A percentile compares a stretch with the other conserved stretches of the same genome.
These are phyloP conservation scores for Sebastes variabilis DNA, from an alignment of 2,797 vertebrate species.

Conservation along the genomic window DNA sequence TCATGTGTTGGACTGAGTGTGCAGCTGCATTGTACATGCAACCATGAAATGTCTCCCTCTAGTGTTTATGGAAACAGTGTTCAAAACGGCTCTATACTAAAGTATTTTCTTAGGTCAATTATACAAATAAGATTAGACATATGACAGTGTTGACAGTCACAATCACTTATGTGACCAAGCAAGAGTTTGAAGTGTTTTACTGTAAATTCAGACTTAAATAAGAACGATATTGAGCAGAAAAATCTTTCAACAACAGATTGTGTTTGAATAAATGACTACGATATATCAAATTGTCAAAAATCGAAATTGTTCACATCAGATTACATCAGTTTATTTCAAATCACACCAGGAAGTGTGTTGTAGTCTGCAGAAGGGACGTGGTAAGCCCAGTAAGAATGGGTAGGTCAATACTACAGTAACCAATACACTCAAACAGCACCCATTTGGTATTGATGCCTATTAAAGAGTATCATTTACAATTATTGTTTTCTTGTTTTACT, in stretches of 20 bases:
- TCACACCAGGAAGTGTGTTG: neutral
- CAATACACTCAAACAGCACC: neutral
- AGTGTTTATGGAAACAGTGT: slow-evolving; percentile 52
- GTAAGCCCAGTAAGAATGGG: neutral
- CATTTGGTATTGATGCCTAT: neutral
- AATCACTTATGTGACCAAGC: neutral
- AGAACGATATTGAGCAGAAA: slow-evolving; percentile 22
- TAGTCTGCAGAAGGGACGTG: neutral
- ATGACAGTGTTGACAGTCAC: neutral
- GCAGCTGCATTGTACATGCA: slow-evolving; percentile 32
- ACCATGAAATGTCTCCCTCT: slow-evolving; percentile 73
- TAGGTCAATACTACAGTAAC: neutral
- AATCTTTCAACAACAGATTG: slow-evolving; percentile 19
- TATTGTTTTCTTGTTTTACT: neutral
- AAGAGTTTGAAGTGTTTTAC: slow-evolving; percentile 2
- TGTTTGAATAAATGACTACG: slow-evolving; percentile 46
- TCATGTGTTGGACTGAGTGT: slow-evolving; percentile 28
- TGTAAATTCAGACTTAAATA: slow-evolving; percentile 4
- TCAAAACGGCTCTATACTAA: slow-evolving; percentile 14
- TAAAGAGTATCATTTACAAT: neutral
- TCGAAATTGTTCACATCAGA: neutral
- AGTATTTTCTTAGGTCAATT: neutral
- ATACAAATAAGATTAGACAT: neutral
- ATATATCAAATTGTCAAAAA: slow-evolving; percentile 26
- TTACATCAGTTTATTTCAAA: neutral